Evolutionary conservation across 2,113 vertebrate species (phyloP).

Genomic region (Oncorhynchus nerka): DNA sequence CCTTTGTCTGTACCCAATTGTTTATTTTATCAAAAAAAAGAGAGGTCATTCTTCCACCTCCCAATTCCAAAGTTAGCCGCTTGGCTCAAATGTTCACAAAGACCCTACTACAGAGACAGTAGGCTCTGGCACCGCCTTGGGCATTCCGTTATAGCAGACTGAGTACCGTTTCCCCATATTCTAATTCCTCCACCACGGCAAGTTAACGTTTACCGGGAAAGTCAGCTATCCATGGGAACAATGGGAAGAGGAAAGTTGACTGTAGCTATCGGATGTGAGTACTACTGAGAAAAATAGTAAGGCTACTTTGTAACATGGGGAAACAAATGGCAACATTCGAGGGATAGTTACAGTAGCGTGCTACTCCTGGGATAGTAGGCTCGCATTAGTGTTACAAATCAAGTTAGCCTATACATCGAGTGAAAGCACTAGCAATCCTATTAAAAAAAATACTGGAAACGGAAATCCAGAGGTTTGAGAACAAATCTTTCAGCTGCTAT

Average conservation of each 20-base stretch:
- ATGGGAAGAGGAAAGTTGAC: slow-evolving; percentile 59
- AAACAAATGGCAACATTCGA: not conserved
- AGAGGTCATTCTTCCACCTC: slow-evolving; percentile 36
- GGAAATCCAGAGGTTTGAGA: slow-evolving; percentile 57
- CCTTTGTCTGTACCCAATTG: slow-evolving; percentile 81
- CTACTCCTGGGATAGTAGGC: not conserved
- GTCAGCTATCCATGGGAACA: slow-evolving; percentile 35
- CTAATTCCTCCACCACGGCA: not conserved
- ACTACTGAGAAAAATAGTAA: not conserved
- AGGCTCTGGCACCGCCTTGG: slow-evolving; percentile 46
- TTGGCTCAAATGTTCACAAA: slow-evolving; percentile 60
- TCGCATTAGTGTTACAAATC: not conserved
- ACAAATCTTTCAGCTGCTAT: slow-evolving; percentile 16
- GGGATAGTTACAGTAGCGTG: not conserved
- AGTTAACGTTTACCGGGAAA: not conserved
- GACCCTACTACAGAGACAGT: slow-evolving; percentile 12
- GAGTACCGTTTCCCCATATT: slow-evolving; percentile 9
- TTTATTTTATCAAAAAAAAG: slow-evolving; percentile 62
- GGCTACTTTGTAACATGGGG: not conserved
- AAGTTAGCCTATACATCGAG: not conserved
- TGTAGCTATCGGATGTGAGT: not conserved
- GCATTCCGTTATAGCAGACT: slow-evolving; percentile 16
- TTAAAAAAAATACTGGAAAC: slow-evolving; percentile 46
- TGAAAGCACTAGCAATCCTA: not conserved
- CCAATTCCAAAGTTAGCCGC: slow-evolving; percentile 58